phyloP scores from a whole-genome alignment of 2,888 invertebrate genomes.

The Entomobrya proxima region DNA sequence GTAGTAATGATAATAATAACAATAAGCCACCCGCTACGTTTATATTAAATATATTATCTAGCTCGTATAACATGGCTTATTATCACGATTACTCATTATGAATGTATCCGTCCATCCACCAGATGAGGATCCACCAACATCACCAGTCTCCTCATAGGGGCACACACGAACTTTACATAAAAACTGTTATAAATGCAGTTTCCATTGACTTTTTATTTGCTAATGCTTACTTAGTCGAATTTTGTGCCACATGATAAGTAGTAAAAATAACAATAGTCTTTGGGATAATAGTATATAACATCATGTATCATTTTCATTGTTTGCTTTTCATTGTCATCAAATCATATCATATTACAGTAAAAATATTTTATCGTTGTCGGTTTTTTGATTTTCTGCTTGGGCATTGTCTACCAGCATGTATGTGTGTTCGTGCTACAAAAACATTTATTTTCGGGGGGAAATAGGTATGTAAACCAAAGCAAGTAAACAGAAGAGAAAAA shows the following conservation, averaged over 20 bases:
- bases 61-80: not conserved
- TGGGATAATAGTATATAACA: too few relatives aligned
- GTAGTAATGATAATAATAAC: constrained; percentile 28
- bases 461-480: constrained; percentile 19
- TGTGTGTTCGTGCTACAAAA: constrained; percentile 33
- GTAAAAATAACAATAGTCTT: not conserved
- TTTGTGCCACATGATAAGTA: not conserved
- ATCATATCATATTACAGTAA: not conserved
- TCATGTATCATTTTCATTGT: constrained; percentile 6
- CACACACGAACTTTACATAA: constrained; percentile 40
- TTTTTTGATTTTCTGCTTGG: not conserved
- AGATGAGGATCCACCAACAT: too few relatives aligned
- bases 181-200: constrained; percentile 31
- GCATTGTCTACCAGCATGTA: not conserved
- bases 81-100: not conserved
- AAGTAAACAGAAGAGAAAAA: not conserved
- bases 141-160: not conserved
- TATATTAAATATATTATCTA: not conserved
- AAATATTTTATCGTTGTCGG: constrained; percentile 17
- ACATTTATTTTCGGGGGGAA: constrained; percentile 32
- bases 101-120: too few relatives aligned
- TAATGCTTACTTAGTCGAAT: too few relatives aligned
- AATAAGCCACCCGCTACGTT: constrained; percentile 35
- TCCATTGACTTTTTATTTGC: not conserved
- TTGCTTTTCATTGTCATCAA: constrained; percentile 26